Evolutionary conservation across 2,888 invertebrate species (phyloP), one percentile per base, ranked within the genome.

Genomic region (Tetrapedia diversipes): DNA sequence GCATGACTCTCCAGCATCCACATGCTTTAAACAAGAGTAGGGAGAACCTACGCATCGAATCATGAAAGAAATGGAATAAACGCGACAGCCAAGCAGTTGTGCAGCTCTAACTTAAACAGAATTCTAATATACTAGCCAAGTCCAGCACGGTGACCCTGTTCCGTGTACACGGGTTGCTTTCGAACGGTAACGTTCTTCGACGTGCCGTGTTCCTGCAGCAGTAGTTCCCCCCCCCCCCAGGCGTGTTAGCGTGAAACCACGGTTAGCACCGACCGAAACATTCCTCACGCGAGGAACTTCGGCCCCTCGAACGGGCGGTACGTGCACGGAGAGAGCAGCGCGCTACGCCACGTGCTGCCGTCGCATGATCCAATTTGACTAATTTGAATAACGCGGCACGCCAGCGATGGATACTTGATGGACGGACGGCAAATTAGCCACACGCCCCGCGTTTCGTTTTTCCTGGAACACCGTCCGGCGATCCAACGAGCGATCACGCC

Each of bases 351-450:
- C 59, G 67, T 45, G 69, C 34, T 45, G 37, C 41, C 69, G 75
- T 61, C 70, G 67, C 75, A 75, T 79, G 74, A 70, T 75, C 70
- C 56, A 71, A 75, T 79, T 79, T 71, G 56, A 80, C 67, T 80
- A 75, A 80, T 79, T 80, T 79, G 61, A 80, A 80, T 79, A 79
- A 79, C 56, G 64, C 51, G 61, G 60, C 80, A 71, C 75, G 78
- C 59, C 39, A 74, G 29, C 67, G 41, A 73, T 73, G 19, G 54
- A 27, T 7, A n/a, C 27, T 22, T 47, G 71, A 65, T 65, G 37
- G 34, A 65, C 60, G n/a, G n/a, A 24, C 14, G 39, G 19, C 11
- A 47, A 77, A 77, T 67, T 67, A 49, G 72, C 63, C 61, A 29
- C 24, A 66, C 66, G 32, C 1, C 11, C 6, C n/a, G 0, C 22